Percentiles rank a stretch among this genome's conserved stretches.
These are phyloP conservation scores for Oikopleura albicans DNA, from an alignment of 23 tunicate species.

Conservation along the genomic window DNA sequence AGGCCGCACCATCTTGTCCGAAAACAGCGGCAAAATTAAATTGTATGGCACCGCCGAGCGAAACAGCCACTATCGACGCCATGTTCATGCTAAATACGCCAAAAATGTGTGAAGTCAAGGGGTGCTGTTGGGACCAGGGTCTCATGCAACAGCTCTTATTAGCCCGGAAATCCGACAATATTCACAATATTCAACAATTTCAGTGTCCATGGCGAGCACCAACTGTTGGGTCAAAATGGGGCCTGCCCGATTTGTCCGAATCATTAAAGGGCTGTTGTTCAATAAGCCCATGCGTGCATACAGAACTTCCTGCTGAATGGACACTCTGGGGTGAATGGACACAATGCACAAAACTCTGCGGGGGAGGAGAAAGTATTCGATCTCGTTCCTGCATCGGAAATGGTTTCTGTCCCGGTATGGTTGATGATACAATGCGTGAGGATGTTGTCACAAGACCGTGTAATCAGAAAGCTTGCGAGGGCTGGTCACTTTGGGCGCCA, in stretches of 20 bases:
- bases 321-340: slow-evolving; percentile 17
- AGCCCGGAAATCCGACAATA: neutral
- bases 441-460: neutral
- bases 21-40: neutral
- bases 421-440: neutral
- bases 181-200: neutral
- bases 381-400: slow-evolving; percentile 6
- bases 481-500: neutral
- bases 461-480: neutral
- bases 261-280: slow-evolving; percentile 4
- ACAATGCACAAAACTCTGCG: neutral
- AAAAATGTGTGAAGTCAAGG: slow-evolving; percentile 8
- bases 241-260: neutral
- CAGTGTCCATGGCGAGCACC: neutral
- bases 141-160: neutral
- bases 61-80: neutral
- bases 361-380: neutral
- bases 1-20: neutral
- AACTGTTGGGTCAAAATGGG: neutral
- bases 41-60: neutral
- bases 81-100: neutral
- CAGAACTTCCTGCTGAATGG: slow-evolving; percentile 12
- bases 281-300: neutral
- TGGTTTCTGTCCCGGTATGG: slow-evolving; percentile 16
- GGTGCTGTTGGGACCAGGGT: slow-evolving; percentile 3